Conservation (phyloP, 1,140 invertebrate species). For the Agrypnia vestita region DNA sequence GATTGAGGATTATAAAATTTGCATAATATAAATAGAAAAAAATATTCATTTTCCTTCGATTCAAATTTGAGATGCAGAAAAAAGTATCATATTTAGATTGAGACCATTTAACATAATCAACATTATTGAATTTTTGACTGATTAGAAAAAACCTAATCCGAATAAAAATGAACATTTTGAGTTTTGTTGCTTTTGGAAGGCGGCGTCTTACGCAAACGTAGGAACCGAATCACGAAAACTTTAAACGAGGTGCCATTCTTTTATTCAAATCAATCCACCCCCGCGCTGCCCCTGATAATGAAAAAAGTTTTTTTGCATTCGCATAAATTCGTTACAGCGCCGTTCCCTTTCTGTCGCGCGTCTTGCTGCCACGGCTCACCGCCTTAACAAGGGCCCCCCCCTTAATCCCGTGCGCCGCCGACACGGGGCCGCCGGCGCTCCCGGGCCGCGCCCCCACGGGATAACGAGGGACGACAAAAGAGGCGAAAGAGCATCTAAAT, state of each 20-base stretch:
- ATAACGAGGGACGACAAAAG: conserved; percentile 26
- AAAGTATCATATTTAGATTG: too few species aligned
- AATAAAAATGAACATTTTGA: too few species aligned
- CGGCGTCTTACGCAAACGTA: neutral
- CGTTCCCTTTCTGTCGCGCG: conserved; percentile 30
- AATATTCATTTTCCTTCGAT: too few species aligned
- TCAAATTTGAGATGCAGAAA: too few species aligned
- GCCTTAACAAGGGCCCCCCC: conserved; percentile 33
- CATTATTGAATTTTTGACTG: too few species aligned
- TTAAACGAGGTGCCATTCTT: conserved; percentile 37
- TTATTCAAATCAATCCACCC: conserved; percentile 29
- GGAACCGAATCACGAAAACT: conserved; percentile 11
- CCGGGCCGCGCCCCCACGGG: neutral
- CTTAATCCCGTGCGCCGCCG: conserved; percentile 8
- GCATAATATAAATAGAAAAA: too few species aligned
- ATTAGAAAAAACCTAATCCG: too few species aligned
- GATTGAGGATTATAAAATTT: too few species aligned
- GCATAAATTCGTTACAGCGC: conserved; percentile 43
- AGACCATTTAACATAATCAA: too few species aligned
- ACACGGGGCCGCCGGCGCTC: neutral
- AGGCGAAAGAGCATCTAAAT: conserved; percentile 43
- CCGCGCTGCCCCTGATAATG: neutral
- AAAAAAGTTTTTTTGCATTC: conserved; percentile 42
- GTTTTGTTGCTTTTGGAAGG: neutral
- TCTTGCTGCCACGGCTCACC: conserved; percentile 38